Evolutionary conservation across 2,797 vertebrate species (phyloP).

Genomic region (Enoplosus armatus): DNA sequence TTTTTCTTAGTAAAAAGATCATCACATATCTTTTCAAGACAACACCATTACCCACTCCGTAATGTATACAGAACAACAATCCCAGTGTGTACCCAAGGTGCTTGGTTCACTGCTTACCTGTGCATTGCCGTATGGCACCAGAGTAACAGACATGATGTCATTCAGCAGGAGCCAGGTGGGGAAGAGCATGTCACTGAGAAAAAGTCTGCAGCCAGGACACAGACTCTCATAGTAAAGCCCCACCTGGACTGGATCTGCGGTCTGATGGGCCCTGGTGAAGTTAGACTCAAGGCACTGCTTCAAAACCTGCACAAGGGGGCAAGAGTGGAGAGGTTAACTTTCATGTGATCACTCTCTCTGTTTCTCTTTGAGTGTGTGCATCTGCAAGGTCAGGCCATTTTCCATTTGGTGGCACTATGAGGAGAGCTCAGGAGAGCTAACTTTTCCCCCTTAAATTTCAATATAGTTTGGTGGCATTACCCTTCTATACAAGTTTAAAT

Average conservation of each 20-base stretch:
- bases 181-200: slow-evolving; percentile 83
- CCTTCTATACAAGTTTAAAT: not conserved
- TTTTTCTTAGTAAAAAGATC: not conserved
- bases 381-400: not conserved
- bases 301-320: slow-evolving; percentile 77
- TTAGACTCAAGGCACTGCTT: slow-evolving; percentile 78
- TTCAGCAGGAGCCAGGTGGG: slow-evolving; percentile 87
- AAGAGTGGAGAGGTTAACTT: not conserved
- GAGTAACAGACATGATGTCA: slow-evolving; percentile 84
- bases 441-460: not conserved
- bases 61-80: not conserved
- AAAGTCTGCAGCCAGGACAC: slow-evolving; percentile 87
- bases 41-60: not conserved
- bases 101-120: slow-evolving; percentile 76
- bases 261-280: slow-evolving; percentile 46
- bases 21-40: not conserved
- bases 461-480: not conserved
- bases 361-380: not conserved
- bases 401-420: not conserved
- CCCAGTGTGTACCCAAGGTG: not conserved
- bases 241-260: slow-evolving; percentile 72
- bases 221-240: slow-evolving; percentile 93
- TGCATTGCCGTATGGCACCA: slow-evolving; percentile 95
- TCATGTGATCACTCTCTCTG: not conserved
- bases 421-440: not conserved